Evolutionary conservation across 2,797 vertebrate species (phyloP).

Genomic region (Selene dorsalis): DNA sequence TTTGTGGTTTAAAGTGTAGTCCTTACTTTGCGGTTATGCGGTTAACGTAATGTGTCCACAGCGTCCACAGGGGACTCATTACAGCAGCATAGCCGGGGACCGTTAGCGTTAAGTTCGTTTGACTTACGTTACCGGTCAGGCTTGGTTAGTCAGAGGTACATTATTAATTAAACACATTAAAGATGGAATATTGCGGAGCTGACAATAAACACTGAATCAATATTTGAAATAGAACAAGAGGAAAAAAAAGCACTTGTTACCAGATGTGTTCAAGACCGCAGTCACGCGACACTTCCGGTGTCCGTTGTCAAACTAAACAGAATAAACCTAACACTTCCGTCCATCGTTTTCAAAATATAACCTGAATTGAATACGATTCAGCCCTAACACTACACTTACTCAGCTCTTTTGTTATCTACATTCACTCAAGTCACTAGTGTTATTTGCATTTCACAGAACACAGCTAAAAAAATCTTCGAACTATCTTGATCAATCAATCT

Average conservation of each 20-base stretch:
- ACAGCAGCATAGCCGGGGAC: constrained; percentile 4
- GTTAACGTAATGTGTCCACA: neutral
- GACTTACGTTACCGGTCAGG: neutral
- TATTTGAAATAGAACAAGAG: rapidly evolving
- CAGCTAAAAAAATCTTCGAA: neutral
- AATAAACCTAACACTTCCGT: neutral
- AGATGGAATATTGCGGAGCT: rapidly evolving
- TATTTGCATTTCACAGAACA: neutral
- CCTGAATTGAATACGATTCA: rapidly evolving
- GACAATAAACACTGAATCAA: neutral
- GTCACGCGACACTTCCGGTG: constrained; percentile 69
- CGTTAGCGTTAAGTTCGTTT: constrained; percentile 17
- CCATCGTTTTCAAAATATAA: constrained; percentile 52
- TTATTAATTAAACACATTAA: neutral
- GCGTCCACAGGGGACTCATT: constrained; percentile 8
- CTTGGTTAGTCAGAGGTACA: too few relatives aligned
- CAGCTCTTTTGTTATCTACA: too few relatives aligned
- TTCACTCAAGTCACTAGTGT: too few relatives aligned
- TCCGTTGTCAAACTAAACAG: neutral
- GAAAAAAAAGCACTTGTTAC: constrained; percentile 15
- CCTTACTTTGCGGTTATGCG: neutral
- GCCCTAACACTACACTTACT: neutral
- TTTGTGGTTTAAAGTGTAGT: neutral
- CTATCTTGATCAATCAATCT: too few relatives aligned
- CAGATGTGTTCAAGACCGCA: constrained; percentile 35